Percentiles rank a stretch among this genome's conserved stretches.
Conservation (phyloP, 1,140 invertebrate species). For the Panulirus ornatus region DNA sequence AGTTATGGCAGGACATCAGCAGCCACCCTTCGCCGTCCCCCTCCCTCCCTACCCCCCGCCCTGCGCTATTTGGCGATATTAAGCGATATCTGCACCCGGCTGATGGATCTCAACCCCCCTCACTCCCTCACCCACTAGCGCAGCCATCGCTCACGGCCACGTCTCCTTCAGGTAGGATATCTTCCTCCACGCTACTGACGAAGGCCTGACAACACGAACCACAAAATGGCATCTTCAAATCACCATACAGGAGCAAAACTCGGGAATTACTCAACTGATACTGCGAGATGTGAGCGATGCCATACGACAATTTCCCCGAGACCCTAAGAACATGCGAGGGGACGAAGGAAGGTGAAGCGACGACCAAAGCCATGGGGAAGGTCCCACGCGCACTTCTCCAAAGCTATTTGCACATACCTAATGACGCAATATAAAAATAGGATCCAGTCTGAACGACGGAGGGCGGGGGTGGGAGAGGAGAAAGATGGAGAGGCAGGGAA, state of each 20-base stretch:
- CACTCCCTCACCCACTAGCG: not conserved
- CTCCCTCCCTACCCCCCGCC: not conserved
- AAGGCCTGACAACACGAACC: too few species aligned
- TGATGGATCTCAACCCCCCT: slow-evolving; percentile 20
- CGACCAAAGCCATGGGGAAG: not conserved
- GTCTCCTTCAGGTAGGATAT: not conserved
- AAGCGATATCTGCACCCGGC: slow-evolving; percentile 25
- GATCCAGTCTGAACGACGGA: slow-evolving; percentile 25
- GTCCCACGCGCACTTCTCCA: not conserved
- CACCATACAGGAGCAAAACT: too few species aligned
- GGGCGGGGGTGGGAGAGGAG: not conserved
- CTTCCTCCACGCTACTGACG: too few species aligned
- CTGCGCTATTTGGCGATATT: slow-evolving; percentile 25
- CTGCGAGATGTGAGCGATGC: too few species aligned
- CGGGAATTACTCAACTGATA: too few species aligned
- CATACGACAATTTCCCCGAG: too few species aligned
- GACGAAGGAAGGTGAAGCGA: slow-evolving; percentile 9
- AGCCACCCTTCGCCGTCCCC: not conserved
- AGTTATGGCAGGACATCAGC: not conserved
- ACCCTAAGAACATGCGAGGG: not conserved
- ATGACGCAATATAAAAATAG: slow-evolving; percentile 45
- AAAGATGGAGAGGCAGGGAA: not conserved
- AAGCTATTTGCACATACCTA: slow-evolving; percentile 33
- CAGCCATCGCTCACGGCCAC: not conserved
- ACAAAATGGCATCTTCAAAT: too few species aligned